Evolutionary conservation across 2,888 invertebrate species (phyloP).

Genomic region (Melitaea athalia): DNA sequence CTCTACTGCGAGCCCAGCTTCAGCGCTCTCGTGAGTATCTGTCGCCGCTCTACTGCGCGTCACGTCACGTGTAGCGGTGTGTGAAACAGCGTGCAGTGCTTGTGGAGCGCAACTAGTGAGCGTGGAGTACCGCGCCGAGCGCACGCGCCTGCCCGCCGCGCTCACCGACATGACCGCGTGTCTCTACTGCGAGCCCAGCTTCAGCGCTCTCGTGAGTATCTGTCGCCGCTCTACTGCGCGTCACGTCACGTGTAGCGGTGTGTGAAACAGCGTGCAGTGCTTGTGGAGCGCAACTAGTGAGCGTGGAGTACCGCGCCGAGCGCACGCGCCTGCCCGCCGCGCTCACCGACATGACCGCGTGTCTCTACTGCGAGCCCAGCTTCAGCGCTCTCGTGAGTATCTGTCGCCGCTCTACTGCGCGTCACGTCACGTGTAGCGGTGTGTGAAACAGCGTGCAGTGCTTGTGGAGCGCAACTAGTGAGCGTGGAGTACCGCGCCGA

Average conservation of each 20-base stretch:
- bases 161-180: constrained; percentile 93
- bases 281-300: constrained; percentile 92
- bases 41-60: not conserved
- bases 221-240: not conserved
- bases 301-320: constrained; percentile 92
- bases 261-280: constrained; percentile 86
- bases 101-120: constrained; percentile 93
- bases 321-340: constrained; percentile 89
- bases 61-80: constrained; percentile 90
- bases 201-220: constrained; percentile 80
- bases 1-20: constrained; percentile 94
- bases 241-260: constrained; percentile 89
- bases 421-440: constrained; percentile 89
- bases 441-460: constrained; percentile 85
- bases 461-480: constrained; percentile 92
- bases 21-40: constrained; percentile 73
- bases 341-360: constrained; percentile 91
- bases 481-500: constrained; percentile 93
- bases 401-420: not conserved
- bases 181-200: constrained; percentile 93
- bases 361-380: constrained; percentile 94
- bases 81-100: constrained; percentile 85
- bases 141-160: constrained; percentile 88
- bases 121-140: constrained; percentile 92
- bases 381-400: constrained; percentile 83